A percentile compares a stretch with the other conserved stretches of the same genome.
phyloP scores from a whole-genome alignment of 2,797 vertebrate genomes.

The Pteronotus mesoamericanus region DNA sequence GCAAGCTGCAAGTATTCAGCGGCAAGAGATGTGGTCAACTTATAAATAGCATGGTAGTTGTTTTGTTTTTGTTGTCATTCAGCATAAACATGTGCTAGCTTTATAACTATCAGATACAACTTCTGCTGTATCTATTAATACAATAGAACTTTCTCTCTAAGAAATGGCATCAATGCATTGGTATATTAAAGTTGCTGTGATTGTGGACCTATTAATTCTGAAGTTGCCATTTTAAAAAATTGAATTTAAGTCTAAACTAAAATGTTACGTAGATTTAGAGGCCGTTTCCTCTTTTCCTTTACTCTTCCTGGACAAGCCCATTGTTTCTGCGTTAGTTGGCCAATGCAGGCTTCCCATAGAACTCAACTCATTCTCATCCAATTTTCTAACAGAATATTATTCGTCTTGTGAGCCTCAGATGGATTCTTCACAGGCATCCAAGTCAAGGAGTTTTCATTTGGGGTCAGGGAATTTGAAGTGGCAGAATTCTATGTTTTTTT shows the following conservation, averaged over 20 bases:
- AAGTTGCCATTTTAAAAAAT: conserved; percentile 53
- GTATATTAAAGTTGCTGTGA: neutral
- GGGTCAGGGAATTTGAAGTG: neutral
- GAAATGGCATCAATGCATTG: neutral
- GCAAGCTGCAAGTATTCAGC: conserved; percentile 25
- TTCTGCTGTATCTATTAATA: neutral
- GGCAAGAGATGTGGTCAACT: conserved; percentile 70
- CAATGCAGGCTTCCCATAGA: conserved; percentile 71
- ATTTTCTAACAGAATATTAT: conserved; percentile 66
- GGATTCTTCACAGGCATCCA: neutral
- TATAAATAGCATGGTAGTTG: neutral
- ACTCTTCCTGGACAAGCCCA: conserved; percentile 56
- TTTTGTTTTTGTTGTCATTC: neutral
- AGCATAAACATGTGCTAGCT: conserved; percentile 58
- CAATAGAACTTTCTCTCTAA: neutral
- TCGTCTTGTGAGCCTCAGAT: neutral
- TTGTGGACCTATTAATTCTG: neutral
- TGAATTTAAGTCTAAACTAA: conserved; percentile 67
- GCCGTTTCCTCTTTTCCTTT: conserved; percentile 28
- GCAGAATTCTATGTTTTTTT: neutral
- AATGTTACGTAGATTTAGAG: conserved; percentile 71
- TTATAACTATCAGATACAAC: neutral
- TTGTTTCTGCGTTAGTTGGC: conserved; percentile 75
- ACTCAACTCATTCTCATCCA: conserved; percentile 74
- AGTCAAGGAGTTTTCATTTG: neutral